Evolutionary conservation across 2,888 invertebrate genomes (phyloP), one percentile per base, ranked within the genome.

Genomic region (Bembecia ichneumoniformis): DNA sequence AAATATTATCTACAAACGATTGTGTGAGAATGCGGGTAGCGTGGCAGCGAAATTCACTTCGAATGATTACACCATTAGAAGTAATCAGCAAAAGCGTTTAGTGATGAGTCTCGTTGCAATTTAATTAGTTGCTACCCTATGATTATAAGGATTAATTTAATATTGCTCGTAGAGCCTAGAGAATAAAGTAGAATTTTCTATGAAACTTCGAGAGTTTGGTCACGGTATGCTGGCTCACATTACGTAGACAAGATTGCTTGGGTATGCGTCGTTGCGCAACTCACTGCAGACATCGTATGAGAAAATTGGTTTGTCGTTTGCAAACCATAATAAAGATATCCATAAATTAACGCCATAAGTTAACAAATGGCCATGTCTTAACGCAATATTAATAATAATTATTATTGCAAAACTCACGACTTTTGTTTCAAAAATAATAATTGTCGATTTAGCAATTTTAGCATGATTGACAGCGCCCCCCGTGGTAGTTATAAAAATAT

Each of bases 191-290:
- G 16, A 44, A 3, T 16, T 44, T 44, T 3, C 44, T 9, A 3
- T 54, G 35, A 47, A 20, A 49, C 35, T 11, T 47, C 47, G 47
- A 51, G 51, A 56, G 58, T 55, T 53, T 58, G 55, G 59, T 62
- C 56, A 58, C 59, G 58, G 56, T 61, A 51, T 48, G 46, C 51
- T 55, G 51, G 49, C 55, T 45, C 54, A 56, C 52, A 57, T 57
- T 58, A 58, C 59, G 58, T 58, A 55, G 58, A 60, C 55, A 57
- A 58, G 55, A 57, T 56, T 57, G 54, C 55, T 47, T 49, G 54
- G 52, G 58, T 58, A 59, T 60, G 58, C 56, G 58, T 58, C 43
- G 52, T 63, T 62, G 57, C 53, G 57, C 55, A 64, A 64, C 55
- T 51, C 11, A 52, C 55, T 55, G 49, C 51, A 52, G 54, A 52